phyloP scores from a whole-genome alignment of 2,113 vertebrate species.

The Megaceryle maxima region DNA sequence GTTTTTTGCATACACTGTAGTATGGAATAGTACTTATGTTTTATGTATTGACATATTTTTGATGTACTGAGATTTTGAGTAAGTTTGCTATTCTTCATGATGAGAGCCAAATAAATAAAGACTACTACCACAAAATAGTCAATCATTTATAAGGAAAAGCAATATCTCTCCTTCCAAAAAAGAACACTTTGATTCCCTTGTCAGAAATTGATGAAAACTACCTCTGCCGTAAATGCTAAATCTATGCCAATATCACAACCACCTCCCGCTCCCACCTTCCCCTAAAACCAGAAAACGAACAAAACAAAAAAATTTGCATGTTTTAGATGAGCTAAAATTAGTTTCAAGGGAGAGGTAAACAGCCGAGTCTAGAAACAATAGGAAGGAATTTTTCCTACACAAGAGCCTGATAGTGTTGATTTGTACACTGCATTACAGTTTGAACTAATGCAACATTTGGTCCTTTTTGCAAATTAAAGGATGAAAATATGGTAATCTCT shows the following conservation, averaged over 20 bases:
- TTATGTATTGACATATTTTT: conserved; percentile 72
- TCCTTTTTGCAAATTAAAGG: background rate
- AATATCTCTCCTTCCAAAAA: conserved; percentile 61
- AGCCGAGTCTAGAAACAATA: conserved; percentile 37
- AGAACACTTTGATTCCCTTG: conserved; percentile 68
- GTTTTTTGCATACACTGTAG: conserved; percentile 50
- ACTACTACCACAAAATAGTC: conserved; percentile 69
- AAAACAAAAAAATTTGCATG: background rate
- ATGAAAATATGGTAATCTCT: background rate
- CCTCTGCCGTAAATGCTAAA: conserved; percentile 60
- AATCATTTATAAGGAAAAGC: conserved; percentile 68
- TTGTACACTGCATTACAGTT: background rate
- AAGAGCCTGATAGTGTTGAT: background rate
- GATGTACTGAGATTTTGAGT: conserved; percentile 66
- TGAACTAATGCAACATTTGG: background rate
- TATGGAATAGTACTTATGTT: conserved; percentile 66
- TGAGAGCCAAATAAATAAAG: conserved; percentile 73
- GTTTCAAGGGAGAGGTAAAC: conserved; percentile 22
- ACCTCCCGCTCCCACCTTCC: background rate
- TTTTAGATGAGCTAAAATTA: conserved; percentile 24
- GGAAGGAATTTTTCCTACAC: background rate
- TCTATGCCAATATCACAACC: conserved; percentile 42
- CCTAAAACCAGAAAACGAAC: conserved; percentile 42
- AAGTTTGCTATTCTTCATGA: conserved; percentile 65
- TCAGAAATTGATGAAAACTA: conserved; percentile 69